A percentile compares a stretch with the other conserved stretches of the same genome.
Evolutionary conservation across 2,113 vertebrate genomes (phyloP).

Genomic region (Cyprinodon brontotheroides): DNA sequence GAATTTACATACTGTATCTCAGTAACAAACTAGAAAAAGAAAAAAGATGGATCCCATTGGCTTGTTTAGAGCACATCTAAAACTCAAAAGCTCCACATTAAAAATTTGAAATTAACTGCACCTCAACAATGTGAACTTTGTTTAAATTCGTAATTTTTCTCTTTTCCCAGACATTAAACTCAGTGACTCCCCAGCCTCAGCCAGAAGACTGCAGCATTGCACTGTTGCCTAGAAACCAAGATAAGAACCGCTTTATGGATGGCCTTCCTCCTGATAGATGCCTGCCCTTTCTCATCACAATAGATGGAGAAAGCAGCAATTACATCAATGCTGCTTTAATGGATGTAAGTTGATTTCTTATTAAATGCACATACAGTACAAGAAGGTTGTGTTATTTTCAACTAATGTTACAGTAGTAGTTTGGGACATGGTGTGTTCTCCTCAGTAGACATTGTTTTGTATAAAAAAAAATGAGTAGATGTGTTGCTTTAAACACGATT

Average conservation of each 20-base stretch:
- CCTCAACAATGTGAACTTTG: neutral
- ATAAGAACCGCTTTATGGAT: constrained; percentile 99
- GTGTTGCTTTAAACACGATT: neutral
- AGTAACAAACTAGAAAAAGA: neutral
- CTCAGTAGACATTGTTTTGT: neutral
- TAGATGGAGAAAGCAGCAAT: constrained; percentile 99
- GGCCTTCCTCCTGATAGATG: constrained; percentile 98
- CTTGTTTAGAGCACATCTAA: neutral
- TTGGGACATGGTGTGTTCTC: constrained; percentile 47
- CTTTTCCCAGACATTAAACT: constrained; percentile 92
- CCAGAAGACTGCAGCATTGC: constrained; percentile 99
- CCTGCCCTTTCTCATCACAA: constrained; percentile 98
- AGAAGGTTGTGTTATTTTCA: constrained; percentile 52
- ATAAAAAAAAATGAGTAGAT: neutral
- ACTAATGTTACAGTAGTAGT: constrained; percentile 36
- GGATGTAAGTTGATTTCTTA: constrained; percentile 87
- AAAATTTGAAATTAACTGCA: neutral
- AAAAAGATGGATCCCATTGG: neutral
- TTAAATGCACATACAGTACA: neutral
- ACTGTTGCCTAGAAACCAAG: constrained; percentile 97
- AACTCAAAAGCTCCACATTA: no score
- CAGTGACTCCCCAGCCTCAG: constrained; percentile 96
- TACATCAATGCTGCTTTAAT: constrained; percentile 99
- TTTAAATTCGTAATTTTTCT: neutral
- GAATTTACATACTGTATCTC: no score